Percentiles rank a stretch among this genome's conserved stretches.
These are phyloP conservation scores for Berghia stephanieae DNA, from an alignment of 1,140 invertebrate species.

Conservation along the genomic window DNA sequence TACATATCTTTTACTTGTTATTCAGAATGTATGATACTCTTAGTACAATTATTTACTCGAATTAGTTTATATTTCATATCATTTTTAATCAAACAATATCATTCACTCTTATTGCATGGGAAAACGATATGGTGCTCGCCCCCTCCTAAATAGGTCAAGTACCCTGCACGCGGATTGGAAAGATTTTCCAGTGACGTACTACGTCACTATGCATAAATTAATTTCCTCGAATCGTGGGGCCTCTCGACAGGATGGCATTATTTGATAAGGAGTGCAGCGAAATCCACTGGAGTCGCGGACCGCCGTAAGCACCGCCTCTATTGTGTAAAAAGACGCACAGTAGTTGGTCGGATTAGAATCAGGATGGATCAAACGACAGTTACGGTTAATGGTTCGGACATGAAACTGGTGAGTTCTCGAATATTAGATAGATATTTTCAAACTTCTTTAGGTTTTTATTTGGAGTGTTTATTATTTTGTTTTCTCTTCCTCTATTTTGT, in stretches of 20 bases:
- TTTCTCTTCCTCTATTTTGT: too few relatives aligned
- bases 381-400: conserved; percentile 22
- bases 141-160: conserved; percentile 35
- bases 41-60: too few relatives aligned
- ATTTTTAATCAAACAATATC: too few relatives aligned
- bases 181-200: conserved; percentile 39
- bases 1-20: too few relatives aligned
- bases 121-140: too few relatives aligned
- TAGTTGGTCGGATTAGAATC: conserved; percentile 30
- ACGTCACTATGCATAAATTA: conserved; percentile 53
- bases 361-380: conserved; percentile 27
- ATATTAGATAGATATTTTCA: too few relatives aligned
- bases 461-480: too few relatives aligned
- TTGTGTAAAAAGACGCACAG: conserved; percentile 28
- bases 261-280: conserved; percentile 51
- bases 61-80: too few relatives aligned
- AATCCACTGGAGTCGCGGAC: conserved; percentile 24
- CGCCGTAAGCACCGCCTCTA: conserved; percentile 29
- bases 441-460: too few relatives aligned
- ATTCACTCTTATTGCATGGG: too few relatives aligned
- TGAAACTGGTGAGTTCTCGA: conserved; percentile 32
- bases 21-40: too few relatives aligned
- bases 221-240: conserved; percentile 49
- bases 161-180: conserved; percentile 24
- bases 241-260: conserved; percentile 45